Percentiles rank a stretch among this genome's conserved stretches.
Evolutionary conservation across 1,140 invertebrate genomes (phyloP).

Genomic region (Parasteatoda tepidariorum): DNA sequence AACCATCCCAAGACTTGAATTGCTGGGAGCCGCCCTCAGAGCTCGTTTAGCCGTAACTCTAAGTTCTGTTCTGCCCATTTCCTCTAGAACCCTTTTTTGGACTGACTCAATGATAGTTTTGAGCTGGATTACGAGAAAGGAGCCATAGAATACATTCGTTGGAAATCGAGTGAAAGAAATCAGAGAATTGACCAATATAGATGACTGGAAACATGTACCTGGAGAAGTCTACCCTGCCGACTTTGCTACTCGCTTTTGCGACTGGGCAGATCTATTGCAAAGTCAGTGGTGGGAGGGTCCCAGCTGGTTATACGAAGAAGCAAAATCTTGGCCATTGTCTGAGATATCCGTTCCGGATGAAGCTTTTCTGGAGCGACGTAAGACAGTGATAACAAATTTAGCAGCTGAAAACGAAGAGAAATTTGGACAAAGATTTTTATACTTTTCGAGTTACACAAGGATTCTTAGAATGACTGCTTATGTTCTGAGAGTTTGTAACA

Average conservation of each 20-base stretch:
- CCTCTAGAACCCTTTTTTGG: background rate
- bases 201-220: background rate
- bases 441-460: conserved; percentile 23
- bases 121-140: background rate
- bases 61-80: background rate
- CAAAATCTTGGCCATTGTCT: background rate
- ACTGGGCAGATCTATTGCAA: background rate
- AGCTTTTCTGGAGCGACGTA: background rate
- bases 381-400: conserved; percentile 14
- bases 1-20: background rate
- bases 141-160: background rate
- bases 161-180: background rate
- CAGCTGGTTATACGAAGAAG: background rate
- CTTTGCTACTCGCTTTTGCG: background rate
- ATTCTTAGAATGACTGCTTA: background rate
- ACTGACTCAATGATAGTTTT: background rate
- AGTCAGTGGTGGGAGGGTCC: conserved; percentile 12
- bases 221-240: background rate
- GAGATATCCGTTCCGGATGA: background rate
- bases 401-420: background rate
- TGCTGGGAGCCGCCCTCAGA: background rate
- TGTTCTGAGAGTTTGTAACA: conserved; percentile 7
- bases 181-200: background rate
- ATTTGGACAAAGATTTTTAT: conserved; percentile 12
- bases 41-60: background rate